These are phyloP conservation scores for Lontra canadensis DNA, from an alignment of 2,113 vertebrate species.

Conservation along the genomic window DNA sequence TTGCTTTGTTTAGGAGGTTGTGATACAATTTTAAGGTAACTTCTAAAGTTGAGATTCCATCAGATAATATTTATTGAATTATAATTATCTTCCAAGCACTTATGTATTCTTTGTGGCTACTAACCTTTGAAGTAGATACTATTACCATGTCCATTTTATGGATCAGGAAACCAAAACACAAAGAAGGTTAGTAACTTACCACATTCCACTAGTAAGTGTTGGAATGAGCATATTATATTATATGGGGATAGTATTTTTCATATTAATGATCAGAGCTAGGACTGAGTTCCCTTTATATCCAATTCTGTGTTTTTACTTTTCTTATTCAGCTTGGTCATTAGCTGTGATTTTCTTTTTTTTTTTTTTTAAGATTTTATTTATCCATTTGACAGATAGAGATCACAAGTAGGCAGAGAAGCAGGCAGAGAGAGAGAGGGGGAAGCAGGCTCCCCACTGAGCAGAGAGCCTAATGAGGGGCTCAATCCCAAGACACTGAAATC, in stretches of 20 bases:
- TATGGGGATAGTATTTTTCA: neutral
- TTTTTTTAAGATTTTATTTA: too few relatives aligned
- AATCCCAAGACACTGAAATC: too few relatives aligned
- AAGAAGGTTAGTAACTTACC: neutral
- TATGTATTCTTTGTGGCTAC: neutral
- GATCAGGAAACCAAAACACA: neutral
- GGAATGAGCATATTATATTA: neutral
- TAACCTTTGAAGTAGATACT: neutral
- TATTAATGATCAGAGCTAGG: neutral
- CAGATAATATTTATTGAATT: neutral
- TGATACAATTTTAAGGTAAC: neutral
- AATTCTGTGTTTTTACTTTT: neutral
- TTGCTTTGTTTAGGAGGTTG: neutral
- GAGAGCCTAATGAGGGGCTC: too few relatives aligned
- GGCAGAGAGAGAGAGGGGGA: too few relatives aligned
- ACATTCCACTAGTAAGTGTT: neutral
- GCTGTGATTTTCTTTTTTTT: constrained; percentile 25
- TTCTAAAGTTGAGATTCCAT: neutral
- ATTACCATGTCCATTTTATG: neutral
- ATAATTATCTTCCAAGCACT: neutral
- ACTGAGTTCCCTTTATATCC: neutral
- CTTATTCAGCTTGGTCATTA: neutral
- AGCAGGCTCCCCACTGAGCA: too few relatives aligned
- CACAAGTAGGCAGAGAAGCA: too few relatives aligned
- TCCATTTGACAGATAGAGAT: too few relatives aligned